These are phyloP conservation scores for Apteryx owenii DNA, from an alignment of 2,113 vertebrate genomes.

Conservation along the genomic window DNA sequence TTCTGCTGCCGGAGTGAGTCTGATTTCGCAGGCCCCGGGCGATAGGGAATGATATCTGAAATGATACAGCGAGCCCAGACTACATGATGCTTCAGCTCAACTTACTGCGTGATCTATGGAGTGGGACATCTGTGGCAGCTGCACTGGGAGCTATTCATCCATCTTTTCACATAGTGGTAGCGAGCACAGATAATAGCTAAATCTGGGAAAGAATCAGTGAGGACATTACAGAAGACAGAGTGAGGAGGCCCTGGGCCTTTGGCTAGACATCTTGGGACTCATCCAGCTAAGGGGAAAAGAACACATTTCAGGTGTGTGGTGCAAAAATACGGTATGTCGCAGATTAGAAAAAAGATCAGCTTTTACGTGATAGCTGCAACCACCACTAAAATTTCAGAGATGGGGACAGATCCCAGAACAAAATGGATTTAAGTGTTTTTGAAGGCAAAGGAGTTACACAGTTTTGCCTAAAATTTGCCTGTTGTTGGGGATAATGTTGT, in stretches of 20 bases:
- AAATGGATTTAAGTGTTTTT: neutral
- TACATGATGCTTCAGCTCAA: neutral
- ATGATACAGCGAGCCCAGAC: neutral
- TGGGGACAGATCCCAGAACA: neutral
- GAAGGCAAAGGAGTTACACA: neutral
- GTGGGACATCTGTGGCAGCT: neutral
- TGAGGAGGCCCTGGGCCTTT: neutral
- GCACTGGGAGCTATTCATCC: conserved; percentile 23
- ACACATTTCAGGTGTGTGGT: neutral
- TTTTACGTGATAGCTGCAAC: neutral
- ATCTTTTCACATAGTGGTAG: neutral
- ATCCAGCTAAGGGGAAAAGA: neutral
- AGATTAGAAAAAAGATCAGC: neutral
- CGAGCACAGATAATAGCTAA: neutral
- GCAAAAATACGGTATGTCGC: neutral
- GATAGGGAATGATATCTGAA: neutral
- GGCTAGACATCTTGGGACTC: neutral
- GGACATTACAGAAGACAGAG: neutral
- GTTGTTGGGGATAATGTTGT: neutral
- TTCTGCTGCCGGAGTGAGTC: neutral
- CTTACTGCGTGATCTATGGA: neutral
- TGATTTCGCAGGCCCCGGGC: neutral
- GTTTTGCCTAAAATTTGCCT: neutral
- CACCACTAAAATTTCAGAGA: neutral
- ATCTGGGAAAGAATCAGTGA: neutral